Evolutionary conservation across 1,140 invertebrate genomes (phyloP), one percentile per base, ranked within the genome.

Genomic region (Brachionus koreanus): DNA sequence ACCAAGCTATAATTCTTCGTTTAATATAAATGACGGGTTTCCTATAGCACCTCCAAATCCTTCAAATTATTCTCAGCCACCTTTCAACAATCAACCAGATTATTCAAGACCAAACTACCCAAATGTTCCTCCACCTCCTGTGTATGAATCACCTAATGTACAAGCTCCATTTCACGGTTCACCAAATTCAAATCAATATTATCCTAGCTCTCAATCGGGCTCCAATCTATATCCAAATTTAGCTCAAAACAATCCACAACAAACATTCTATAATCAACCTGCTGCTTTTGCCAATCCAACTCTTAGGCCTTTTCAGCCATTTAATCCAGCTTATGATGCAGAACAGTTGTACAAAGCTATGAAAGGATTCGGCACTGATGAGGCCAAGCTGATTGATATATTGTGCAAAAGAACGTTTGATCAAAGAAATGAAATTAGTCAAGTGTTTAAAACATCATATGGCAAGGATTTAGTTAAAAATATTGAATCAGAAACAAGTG

Each of bases 361-460:
- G 87, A 88, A 89, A 84, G 88, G 88, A 33, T 79, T 89, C 37
- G 88, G 88, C 9, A 95, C 94, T 2, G 94, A 98, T 88, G 95
- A 97, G 87, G 93, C 94, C 85, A 91, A 93, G 61, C 94, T 98
- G 85, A 96, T 96, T 85, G 93, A 95, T 85, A 91, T 97, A 1
- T 89, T 98, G 4, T 93, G 93, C 57, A 92, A 93, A 85, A 91
- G 95, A 84, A 94, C 94, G 81, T 94, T 94, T 85, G 93, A 93
- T 12, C 95, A 98, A 88, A 91, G 97, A 84, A 89, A 95, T 82
- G 93, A 97, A 87, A 95, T 98, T 84, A 92, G 93, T 7, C 92
- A 93, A 85, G 92, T 93, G 0, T 99, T 94, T 88, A 98, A 98
- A 90, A 95, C 93, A 65, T 91, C 93, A 84, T 98, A 94, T 87